These are phyloP conservation scores for Dinomys branickii DNA, from an alignment of 2,113 vertebrate genomes.

Conservation along the genomic window DNA sequence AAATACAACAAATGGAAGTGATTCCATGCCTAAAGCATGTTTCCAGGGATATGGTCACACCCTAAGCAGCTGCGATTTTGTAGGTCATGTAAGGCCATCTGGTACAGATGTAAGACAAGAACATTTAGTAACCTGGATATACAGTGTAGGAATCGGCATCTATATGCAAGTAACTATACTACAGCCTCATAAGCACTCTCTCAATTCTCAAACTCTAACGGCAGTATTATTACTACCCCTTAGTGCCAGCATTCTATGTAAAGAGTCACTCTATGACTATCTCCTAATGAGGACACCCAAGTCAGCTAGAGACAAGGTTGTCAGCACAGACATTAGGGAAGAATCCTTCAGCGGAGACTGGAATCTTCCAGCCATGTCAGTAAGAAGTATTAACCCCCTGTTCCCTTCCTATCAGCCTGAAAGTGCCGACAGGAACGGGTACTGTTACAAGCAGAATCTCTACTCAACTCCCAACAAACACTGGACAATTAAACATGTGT, in stretches of 20 bases:
- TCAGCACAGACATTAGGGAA: neutral
- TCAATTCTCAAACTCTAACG: neutral
- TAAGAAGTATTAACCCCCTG: neutral
- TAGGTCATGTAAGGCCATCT: neutral
- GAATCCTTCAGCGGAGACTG: neutral
- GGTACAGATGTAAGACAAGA: neutral
- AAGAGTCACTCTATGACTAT: neutral
- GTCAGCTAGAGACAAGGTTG: neutral
- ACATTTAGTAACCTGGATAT: neutral
- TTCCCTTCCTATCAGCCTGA: neutral
- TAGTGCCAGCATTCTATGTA: no score
- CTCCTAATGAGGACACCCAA: neutral
- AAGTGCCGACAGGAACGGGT: neutral
- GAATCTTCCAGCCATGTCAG: neutral
- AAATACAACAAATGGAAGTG: neutral
- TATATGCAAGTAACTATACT: neutral
- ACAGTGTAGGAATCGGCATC: neutral
- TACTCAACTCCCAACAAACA: neutral
- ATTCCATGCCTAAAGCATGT: neutral
- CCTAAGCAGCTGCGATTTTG: neutral
- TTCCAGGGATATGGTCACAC: neutral
- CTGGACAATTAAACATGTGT: neutral
- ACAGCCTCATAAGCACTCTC: neutral
- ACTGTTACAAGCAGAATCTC: neutral
- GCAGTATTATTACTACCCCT: neutral